Evolutionary conservation across 1,140 invertebrate species (phyloP).

Genomic region (Drosophila prosaltans): DNA sequence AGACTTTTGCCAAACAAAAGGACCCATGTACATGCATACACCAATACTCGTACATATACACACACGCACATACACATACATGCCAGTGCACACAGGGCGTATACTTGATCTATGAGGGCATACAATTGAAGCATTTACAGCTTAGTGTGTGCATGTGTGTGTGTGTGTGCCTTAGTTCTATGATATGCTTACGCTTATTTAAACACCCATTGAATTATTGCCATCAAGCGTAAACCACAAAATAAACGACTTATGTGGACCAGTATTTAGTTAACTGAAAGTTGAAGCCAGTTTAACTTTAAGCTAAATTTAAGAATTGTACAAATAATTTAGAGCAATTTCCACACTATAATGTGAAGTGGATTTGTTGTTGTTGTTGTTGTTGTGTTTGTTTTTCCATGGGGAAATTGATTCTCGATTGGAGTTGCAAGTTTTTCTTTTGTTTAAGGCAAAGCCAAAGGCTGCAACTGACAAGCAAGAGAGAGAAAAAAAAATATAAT

Average conservation of each 20-base stretch:
- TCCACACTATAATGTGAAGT: background rate
- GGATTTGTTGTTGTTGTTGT: background rate
- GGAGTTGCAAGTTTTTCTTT: constrained; percentile 16
- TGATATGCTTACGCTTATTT: constrained; percentile 47
- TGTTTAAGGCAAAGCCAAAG: background rate
- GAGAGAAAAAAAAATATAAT: constrained; percentile 17
- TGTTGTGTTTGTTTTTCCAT: constrained; percentile 10
- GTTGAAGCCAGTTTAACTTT: constrained; percentile 2
- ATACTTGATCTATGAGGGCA: constrained; percentile 66
- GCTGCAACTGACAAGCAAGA: constrained; percentile 28
- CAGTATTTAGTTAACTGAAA: constrained; percentile 14
- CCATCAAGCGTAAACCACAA: constrained; percentile 60
- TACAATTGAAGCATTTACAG: constrained; percentile 56
- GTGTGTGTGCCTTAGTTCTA: constrained; percentile 1
- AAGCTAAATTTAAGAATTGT: background rate
- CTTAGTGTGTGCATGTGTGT: constrained; percentile 5
- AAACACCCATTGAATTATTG: constrained; percentile 64
- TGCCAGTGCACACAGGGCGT: constrained; percentile 56
- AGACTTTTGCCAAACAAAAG: constrained; percentile 37
- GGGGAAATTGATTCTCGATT: constrained; percentile 65
- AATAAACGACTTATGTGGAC: constrained; percentile 53
- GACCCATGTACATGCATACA: background rate
- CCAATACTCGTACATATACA: background rate
- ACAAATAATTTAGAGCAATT: background rate
- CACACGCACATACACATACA: background rate